Conservation (phyloP, 2,797 vertebrate genomes). For the Sebastes trivittatus region DNA sequence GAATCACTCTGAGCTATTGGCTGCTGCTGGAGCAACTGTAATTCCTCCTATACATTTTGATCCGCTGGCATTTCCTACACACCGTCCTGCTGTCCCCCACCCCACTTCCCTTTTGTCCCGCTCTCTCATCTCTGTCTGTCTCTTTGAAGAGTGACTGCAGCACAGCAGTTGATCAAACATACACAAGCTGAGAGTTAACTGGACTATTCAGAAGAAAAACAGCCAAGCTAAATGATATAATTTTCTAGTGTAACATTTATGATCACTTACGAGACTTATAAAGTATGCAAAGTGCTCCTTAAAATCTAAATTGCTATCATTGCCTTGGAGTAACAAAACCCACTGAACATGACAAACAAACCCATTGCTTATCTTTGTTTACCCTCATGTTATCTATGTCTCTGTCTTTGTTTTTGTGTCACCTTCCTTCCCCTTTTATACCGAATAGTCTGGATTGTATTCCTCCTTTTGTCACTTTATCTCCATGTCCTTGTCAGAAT, state of each 20-base stretch:
- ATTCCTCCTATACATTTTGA: slow-evolving; percentile 52
- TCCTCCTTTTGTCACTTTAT: slow-evolving; percentile 59
- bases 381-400: slow-evolving; percentile 46
- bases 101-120: neutral
- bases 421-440: slow-evolving; percentile 31
- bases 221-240: neutral
- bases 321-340: slow-evolving; percentile 17
- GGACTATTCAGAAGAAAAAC: slow-evolving; percentile 13
- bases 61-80: slow-evolving; percentile 47
- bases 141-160: slow-evolving; percentile 8
- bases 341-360: slow-evolving; percentile 35
- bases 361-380: slow-evolving; percentile 51
- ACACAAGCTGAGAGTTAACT: slow-evolving; percentile 11
- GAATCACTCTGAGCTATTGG: slow-evolving; percentile 48
- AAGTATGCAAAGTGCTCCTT: slow-evolving; percentile 2
- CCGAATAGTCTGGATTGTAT: slow-evolving; percentile 34
- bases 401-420: slow-evolving; percentile 51
- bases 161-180: slow-evolving; percentile 30
- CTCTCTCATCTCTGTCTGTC: slow-evolving; percentile 6
- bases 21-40: slow-evolving; percentile 37
- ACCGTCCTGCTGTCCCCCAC: neutral
- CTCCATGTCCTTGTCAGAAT: slow-evolving; percentile 61
- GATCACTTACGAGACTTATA: neutral
- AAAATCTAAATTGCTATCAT: slow-evolving; percentile 11
- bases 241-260: neutral